Base-by-base conservation (phyloP, 2,888 invertebrate species). In the Dryococelus australis region DNA sequence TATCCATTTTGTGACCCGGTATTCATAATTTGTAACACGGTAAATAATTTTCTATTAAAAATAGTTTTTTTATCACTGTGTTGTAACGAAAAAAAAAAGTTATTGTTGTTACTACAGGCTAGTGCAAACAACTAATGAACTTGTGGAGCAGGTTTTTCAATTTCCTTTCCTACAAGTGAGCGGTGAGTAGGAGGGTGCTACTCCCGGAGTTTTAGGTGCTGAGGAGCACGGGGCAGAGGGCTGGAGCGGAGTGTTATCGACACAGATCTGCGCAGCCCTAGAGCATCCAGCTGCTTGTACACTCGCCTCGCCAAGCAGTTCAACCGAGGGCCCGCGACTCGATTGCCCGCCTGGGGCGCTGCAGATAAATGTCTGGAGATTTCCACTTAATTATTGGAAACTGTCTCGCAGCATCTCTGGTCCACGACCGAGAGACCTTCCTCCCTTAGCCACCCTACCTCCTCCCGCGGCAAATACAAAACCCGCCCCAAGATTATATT, bases 301-400 rank as follows among this genome's bases (percentile, higher is more conserved):
- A 35, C 65, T n/a, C 8, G 65, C 65, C n/a, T 65, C 65, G 65
- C 0, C 8, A 8, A 65, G 65, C 65, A 65, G 65, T 65, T 65
- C 10, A 65, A 65, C 65, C 65, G 16, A 65, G n/a, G 65, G n/a
- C 1, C 65, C 65, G 65, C 13, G 65, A 24, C 65, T 65, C 65
- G 65, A 65, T 65, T 24, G n/a, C 20, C 65, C 65, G 65, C 65
- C 65, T 65, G 65, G 16, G 65, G 65, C 65, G 8, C 13, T 65
- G 65, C 65, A 65, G 65, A 65, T 65, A 65, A 65, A 65, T 65
- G 65, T 65, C 65, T 65, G 65, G 65, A 65, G 65, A 65, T 65
- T 65, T 65, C 65, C 65, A 65, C 65, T 65, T 65, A 65, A 65
- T 65, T 65, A 65, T 65, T 65, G 65, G 65, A 65, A 65, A 65